Conservation (phyloP, 2,888 invertebrate species). For the Baccha elongata region DNA sequence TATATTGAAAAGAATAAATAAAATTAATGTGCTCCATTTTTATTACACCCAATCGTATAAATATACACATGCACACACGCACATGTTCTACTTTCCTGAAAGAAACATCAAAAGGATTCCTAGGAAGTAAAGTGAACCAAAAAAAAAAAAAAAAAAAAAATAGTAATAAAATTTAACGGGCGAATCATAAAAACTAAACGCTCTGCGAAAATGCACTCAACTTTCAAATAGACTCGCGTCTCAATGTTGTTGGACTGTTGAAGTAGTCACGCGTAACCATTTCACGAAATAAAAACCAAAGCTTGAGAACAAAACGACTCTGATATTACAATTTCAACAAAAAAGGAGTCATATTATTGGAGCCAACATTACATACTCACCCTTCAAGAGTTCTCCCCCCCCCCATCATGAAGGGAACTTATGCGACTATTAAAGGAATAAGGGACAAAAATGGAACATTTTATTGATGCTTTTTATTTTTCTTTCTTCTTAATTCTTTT, state of each 20-base stretch:
- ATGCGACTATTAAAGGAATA: slow-evolving; percentile 38
- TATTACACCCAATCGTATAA: slow-evolving; percentile 62
- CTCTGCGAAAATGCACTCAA: slow-evolving; percentile 59
- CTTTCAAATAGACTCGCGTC: slow-evolving; percentile 42
- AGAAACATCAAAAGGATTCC: slow-evolving; percentile 28
- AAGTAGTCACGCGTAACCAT: slow-evolving; percentile 5
- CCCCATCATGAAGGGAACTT: slow-evolving; percentile 31
- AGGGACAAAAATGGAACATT: slow-evolving; percentile 25
- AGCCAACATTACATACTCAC: slow-evolving; percentile 32
- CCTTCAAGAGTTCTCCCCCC: slow-evolving; percentile 3
- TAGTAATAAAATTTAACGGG: slow-evolving; percentile 31
- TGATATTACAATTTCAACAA: slow-evolving; percentile 23
- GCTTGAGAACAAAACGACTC: slow-evolving; percentile 16
- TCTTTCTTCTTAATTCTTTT: neutral
- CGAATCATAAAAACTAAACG: slow-evolving; percentile 59
- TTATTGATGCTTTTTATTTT: slow-evolving; percentile 36
- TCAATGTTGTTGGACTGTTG: neutral
- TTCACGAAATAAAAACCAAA: neutral
- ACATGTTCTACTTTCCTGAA: neutral
- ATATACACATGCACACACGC: slow-evolving; percentile 12
- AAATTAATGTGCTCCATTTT: slow-evolving; percentile 68
- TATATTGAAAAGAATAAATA: slow-evolving; percentile 68
- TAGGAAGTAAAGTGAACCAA: neutral
- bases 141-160: neutral
- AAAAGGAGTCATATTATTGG: slow-evolving; percentile 38